phyloP scores from a whole-genome alignment of 2,113 vertebrate genomes.

The Dolichallabes microphthalmus region DNA sequence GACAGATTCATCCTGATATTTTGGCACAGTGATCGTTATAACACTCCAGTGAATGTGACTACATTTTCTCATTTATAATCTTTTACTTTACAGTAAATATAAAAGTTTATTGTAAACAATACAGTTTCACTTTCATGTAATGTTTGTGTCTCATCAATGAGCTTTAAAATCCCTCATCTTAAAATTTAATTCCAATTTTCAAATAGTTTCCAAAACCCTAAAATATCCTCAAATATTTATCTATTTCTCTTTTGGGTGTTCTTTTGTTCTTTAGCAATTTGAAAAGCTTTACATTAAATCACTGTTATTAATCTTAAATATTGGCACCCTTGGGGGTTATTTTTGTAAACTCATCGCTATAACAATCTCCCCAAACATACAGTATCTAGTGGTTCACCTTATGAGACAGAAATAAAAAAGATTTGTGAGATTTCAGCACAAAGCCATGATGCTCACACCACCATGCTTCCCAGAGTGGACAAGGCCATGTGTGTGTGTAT shows the following conservation, averaged over 20 bases:
- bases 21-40: not conserved
- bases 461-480: not conserved
- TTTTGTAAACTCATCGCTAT: not conserved
- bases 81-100: not conserved
- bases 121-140: not conserved
- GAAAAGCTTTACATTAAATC: no score
- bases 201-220: not conserved
- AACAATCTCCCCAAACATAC: not conserved
- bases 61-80: not conserved
- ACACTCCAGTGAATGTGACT: not conserved
- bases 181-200: not conserved
- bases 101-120: not conserved
- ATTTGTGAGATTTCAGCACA: not conserved
- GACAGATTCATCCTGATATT: not conserved
- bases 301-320: not conserved
- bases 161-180: no score
- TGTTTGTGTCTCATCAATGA: not conserved
- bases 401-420: not conserved
- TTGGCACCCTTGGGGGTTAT: not conserved
- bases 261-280: not conserved
- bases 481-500: not conserved
- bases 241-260: not conserved
- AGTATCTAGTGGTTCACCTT: not conserved
- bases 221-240: no score
- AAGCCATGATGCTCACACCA: not conserved